phyloP scores from a whole-genome alignment of 2,888 invertebrate species.

The Idaea aversata region DNA sequence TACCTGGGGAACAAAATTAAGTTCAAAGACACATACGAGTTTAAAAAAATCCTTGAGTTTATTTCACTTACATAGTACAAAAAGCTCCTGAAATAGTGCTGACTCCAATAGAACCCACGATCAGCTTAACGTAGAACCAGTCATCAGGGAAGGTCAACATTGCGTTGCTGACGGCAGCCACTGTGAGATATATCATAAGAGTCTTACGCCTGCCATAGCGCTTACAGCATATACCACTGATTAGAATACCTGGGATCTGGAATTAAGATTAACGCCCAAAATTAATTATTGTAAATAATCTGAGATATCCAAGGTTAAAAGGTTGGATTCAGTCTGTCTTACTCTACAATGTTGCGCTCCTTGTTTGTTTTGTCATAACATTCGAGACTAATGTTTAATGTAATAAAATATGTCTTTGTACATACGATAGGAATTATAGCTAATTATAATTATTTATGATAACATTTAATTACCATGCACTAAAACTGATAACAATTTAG shows the following conservation, averaged over 20 bases:
- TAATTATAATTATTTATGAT: not conserved
- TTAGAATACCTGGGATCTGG: conserved; percentile 77
- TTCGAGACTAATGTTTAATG: not conserved
- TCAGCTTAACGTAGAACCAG: conserved; percentile 39
- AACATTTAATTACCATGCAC: not conserved
- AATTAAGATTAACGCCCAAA: not conserved
- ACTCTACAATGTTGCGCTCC: not conserved
- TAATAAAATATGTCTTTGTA: not conserved
- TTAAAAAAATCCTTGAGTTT: not conserved
- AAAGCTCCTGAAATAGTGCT: conserved; percentile 42
- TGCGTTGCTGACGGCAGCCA: conserved; percentile 69
- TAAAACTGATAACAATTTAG: not conserved
- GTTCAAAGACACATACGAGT: not conserved
- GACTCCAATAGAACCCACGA: conserved; percentile 38
- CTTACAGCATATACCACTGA: conserved; percentile 75
- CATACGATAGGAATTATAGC: not conserved
- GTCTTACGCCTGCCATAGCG: conserved; percentile 82
- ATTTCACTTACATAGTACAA: conserved; percentile 37
- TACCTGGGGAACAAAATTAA: conserved; percentile 31
- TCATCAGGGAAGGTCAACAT: conserved; percentile 37
- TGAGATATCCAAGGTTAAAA: not conserved
- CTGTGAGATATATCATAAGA: conserved; percentile 77
- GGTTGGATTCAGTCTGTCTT: not conserved
- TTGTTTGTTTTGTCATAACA: not conserved
- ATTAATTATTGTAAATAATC: not conserved